phyloP scores from a whole-genome alignment of 2,113 vertebrate genomes.

The Pachycephala philippinensis region DNA sequence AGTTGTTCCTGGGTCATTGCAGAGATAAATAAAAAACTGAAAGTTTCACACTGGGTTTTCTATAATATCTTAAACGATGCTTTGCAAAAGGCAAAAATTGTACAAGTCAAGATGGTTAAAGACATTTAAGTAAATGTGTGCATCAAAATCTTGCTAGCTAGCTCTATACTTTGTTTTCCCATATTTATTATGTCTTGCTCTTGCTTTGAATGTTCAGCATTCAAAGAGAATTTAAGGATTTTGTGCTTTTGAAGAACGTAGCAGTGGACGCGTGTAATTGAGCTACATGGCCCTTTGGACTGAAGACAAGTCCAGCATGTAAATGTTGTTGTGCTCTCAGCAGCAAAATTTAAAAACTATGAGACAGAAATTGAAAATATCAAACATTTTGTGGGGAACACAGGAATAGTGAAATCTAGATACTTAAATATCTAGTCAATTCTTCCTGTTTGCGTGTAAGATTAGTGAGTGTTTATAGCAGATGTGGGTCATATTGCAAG shows the following conservation, averaged over 20 bases:
- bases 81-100: not conserved
- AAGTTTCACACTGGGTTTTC: not conserved
- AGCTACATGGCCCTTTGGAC: not conserved
- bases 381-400: not conserved
- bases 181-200: not conserved
- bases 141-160: not conserved
- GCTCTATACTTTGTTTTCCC: not conserved
- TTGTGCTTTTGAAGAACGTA: not conserved
- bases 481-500: not conserved
- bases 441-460: not conserved
- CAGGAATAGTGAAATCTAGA: not conserved
- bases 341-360: not conserved
- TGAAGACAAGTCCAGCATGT: not conserved
- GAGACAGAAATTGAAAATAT: not conserved
- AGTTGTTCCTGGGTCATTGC: not conserved
- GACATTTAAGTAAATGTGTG: not conserved
- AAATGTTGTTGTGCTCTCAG: not conserved
- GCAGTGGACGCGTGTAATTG: not conserved
- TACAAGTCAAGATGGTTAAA: not conserved
- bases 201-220: not conserved
- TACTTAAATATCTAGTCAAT: not conserved
- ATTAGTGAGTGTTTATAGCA: not conserved
- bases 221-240: not conserved
- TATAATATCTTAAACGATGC: not conserved
- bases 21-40: not conserved